Evolutionary conservation across 2,888 invertebrate species (phyloP), one percentile per base, ranked within the genome.

Genomic region (Eumerus sabulonum): DNA sequence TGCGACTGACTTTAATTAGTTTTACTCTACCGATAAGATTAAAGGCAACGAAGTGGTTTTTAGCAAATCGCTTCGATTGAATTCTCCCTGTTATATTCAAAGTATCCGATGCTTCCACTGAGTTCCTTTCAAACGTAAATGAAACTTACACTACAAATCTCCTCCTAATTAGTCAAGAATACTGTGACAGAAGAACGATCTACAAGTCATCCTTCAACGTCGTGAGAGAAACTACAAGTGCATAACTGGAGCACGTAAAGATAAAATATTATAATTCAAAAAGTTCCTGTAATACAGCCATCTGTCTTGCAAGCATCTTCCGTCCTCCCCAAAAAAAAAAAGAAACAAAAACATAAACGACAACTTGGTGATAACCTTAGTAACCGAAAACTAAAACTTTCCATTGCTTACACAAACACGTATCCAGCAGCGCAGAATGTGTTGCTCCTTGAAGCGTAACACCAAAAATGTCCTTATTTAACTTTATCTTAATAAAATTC

Each of bases 391-490:
- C 50, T 68, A 27, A 36, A 53, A 59, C 50, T 68, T 74, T 74
- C 35, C n/a, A 48, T 68, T 51, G 18, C 27, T n/a, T 36, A 62
- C 59, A 40, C 35, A 62, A 48, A 51, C 14, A 45, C 19, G 50
- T 17, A 17, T 27, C 9, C 19, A 5, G 36, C 42, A 18, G 1
- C 17, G 12, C 50, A 50, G 14, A 13, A 17, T 53, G 2, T 16
- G 16, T 1, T 16, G 14, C n/a, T 62, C 12, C 42, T 57, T 17
- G 44, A 54, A 3, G 16, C 51, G 40, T 72, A 68, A 72, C 72
- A 72, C 18, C 44, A 44, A 42, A 16, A 66, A 76, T 53, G 71
- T 66, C 56, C 77, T 48, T 72, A 59, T 62, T 36, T 54, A 77
- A 68, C 57, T 72, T 77, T 4, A 4, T 27, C 27, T 47, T 9